These are phyloP conservation scores for Maniola hyperantus DNA, from an alignment of 2,888 invertebrate species.

Conservation along the genomic window DNA sequence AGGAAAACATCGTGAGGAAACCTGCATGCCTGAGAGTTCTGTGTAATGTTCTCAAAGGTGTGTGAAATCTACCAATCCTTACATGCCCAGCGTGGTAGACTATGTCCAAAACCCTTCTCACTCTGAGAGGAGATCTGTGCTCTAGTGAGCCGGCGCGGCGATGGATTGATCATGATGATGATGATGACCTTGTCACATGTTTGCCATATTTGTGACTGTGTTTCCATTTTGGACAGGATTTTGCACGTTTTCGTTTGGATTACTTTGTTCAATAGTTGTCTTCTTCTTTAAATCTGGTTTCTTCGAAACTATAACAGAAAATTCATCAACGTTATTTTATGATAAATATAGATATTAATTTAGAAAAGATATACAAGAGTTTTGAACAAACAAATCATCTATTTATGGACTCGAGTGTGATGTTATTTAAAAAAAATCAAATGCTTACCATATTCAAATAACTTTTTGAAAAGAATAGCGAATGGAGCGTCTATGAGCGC, in stretches of 20 bases:
- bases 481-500: conserved; percentile 62
- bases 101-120: no score
- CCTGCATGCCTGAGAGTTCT: no score
- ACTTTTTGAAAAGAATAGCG: conserved; percentile 55
- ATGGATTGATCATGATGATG: no score
- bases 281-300: neutral
- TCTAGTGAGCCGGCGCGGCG: no score
- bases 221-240: neutral
- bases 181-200: neutral
- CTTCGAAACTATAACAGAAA: conserved; percentile 4
- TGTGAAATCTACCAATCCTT: no score
- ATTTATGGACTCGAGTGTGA: neutral
- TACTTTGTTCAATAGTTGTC: neutral
- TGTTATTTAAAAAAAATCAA: neutral
- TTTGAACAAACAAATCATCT: neutral
- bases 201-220: neutral
- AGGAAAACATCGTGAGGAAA: no score
- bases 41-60: no score
- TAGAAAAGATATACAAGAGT: neutral
- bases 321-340: neutral
- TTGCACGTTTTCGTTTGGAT: neutral
- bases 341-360: neutral
- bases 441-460: conserved; percentile 50
- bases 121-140: no score
- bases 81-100: no score